phyloP scores from a whole-genome alignment of 2,797 vertebrate genomes.

The Syncerus caffer region DNA sequence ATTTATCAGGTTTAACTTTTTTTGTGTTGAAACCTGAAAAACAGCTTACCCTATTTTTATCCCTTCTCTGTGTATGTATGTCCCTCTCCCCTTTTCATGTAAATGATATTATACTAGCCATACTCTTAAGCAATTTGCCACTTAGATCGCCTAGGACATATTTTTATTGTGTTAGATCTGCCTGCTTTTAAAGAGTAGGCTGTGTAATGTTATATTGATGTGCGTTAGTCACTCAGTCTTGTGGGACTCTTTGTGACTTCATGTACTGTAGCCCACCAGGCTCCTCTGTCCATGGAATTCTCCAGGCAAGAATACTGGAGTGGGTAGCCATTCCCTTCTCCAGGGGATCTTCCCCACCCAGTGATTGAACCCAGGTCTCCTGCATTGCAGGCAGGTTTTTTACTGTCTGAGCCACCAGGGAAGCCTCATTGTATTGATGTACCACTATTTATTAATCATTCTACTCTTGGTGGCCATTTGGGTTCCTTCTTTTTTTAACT shows the following conservation, averaged over 20 bases:
- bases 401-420: not conserved
- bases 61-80: not conserved
- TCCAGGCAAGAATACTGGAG: not conserved
- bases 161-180: not conserved
- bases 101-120: not conserved
- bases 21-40: not conserved
- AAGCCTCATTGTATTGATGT: not conserved
- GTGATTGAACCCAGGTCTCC: not conserved
- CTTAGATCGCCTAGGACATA: not conserved
- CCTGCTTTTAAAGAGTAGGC: not conserved
- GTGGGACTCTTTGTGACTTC: not conserved
- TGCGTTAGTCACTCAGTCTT: not conserved
- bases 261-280: not conserved
- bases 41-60: not conserved
- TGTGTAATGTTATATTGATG: not conserved
- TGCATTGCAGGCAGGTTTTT: not conserved
- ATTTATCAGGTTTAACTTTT: not conserved
- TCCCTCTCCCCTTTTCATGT: not conserved
- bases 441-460: not conserved
- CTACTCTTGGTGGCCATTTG: not conserved
- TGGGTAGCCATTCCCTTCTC: not conserved
- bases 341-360: not conserved
- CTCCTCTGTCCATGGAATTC: not conserved
- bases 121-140: not conserved
- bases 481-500: not conserved